phyloP scores from a whole-genome alignment of 2,888 invertebrate genomes.

The Cybosia mesomella region DNA sequence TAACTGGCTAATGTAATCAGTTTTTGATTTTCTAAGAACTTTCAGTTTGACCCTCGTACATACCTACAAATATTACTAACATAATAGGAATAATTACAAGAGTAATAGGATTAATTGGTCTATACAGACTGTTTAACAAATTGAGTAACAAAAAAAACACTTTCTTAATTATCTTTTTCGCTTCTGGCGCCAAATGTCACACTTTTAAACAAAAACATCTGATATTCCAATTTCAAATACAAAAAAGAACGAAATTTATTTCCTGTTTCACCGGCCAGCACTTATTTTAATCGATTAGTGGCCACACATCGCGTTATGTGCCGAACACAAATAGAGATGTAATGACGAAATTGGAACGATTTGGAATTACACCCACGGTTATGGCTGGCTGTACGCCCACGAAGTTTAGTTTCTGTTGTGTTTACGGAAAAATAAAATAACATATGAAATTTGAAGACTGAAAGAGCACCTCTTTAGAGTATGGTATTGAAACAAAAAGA shows the following conservation, averaged over 20 bases:
- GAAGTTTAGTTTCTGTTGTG: slow-evolving; percentile 16
- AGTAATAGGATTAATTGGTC: background rate
- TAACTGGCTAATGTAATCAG: too few relatives aligned
- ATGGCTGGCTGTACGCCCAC: slow-evolving; percentile 23
- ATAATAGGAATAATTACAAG: too few relatives aligned
- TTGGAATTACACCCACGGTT: slow-evolving; percentile 37
- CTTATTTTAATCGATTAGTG: slow-evolving; percentile 53
- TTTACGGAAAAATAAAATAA: slow-evolving; percentile 16
- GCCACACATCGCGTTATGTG: slow-evolving; percentile 55
- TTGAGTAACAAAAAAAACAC: background rate
- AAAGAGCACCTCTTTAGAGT: too few relatives aligned
- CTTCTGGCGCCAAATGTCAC: slow-evolving; percentile 32
- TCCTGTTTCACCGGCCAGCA: slow-evolving; percentile 50
- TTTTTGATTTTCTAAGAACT: too few relatives aligned
- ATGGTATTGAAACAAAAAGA: too few relatives aligned
- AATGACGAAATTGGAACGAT: slow-evolving; percentile 53
- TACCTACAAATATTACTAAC: too few relatives aligned
- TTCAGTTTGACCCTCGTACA: too few relatives aligned
- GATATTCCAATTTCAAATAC: slow-evolving; percentile 41
- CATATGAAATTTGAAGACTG: too few relatives aligned
- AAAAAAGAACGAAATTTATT: slow-evolving; percentile 42
- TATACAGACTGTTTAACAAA: background rate
- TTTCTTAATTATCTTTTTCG: slow-evolving; percentile 11
- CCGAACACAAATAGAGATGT: slow-evolving; percentile 53
- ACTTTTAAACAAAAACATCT: slow-evolving; percentile 27